A percentile compares a stretch with the other conserved stretches of the same genome.
These are phyloP conservation scores for Teleogryllus occipitalis DNA, from an alignment of 1,140 invertebrate genomes.

Conservation along the genomic window DNA sequence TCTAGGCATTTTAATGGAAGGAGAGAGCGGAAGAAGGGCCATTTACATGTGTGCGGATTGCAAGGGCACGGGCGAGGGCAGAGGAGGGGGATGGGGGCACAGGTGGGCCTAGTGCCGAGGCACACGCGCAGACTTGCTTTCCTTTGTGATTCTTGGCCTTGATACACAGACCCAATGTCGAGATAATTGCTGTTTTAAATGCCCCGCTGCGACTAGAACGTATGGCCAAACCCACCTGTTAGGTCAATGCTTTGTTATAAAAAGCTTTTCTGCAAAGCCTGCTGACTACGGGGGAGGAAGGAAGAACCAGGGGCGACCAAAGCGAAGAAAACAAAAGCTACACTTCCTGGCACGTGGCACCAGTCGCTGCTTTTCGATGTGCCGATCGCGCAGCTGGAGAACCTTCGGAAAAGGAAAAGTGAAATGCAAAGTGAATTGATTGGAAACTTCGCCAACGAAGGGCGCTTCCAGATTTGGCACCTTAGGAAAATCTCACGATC, in stretches of 20 bases:
- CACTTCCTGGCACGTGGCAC: too few relatives aligned
- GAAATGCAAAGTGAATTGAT: too few relatives aligned
- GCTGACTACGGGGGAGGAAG: neutral
- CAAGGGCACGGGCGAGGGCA: neutral
- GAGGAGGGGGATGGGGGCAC: too few relatives aligned
- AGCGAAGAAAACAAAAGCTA: neutral
- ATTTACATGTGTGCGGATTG: neutral
- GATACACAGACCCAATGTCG: neutral
- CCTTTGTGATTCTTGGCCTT: neutral
- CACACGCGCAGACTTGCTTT: neutral
- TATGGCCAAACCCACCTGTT: neutral
- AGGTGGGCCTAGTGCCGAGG: too few relatives aligned
- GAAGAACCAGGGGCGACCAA: neutral
- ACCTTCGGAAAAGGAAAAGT: too few relatives aligned
- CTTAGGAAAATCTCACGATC: too few relatives aligned
- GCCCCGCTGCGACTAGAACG: neutral
- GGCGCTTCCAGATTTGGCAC: too few relatives aligned
- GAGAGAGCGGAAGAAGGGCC: neutral
- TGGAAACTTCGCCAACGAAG: too few relatives aligned
- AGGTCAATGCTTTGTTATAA: neutral
- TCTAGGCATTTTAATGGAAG: neutral
- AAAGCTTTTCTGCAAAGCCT: neutral
- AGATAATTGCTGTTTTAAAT: neutral
- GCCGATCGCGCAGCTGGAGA: too few relatives aligned
- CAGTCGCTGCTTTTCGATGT: too few relatives aligned